Base-by-base conservation (phyloP, 2,113 vertebrate genomes). In the Melanotaenia duboulayi region DNA sequence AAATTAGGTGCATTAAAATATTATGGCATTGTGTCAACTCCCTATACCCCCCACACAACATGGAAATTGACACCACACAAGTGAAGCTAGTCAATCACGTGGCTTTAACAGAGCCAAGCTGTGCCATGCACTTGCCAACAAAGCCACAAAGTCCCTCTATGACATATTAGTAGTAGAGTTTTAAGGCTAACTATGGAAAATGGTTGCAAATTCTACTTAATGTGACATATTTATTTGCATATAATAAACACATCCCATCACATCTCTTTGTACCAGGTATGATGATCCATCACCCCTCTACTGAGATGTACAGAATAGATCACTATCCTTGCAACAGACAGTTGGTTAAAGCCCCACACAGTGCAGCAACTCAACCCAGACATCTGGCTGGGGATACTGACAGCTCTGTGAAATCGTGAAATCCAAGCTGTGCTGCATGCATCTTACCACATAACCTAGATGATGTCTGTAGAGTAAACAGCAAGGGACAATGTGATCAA, bases 51-150 rank as follows among this genome's bases (percentile, higher is more conserved):
- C 8, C 52, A 46, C 39, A 48, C 4, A 57, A 39, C 28, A 82
- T 66, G 59, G 59, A 63, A 76, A 80, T 44, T 10, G 50, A 81
- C 71, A 74, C 59, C 73, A 40, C 62, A 60, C 65, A 71, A 82
- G 66, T 70, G 80, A 73, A 81, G 48, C 69, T 73, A 85, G 85
- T 76, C 8, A 2, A 71, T 90, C 89, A 86, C 85, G 60, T 89
- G 91, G 81, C 57, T 76, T 73, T 71, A 28, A 68, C 49, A 52
- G 91, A 65, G 82, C 65, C 76, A 88, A 83, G 84, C 91, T 50
- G 91, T 93, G 82, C 91, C 92, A 91, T 20, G 83, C 90, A 49
- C 89, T 73, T 62, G 78, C 77, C 80, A 86, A 83, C 85, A 85
- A 83, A 74, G 81, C 70, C 65, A 67, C 51, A 70, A 20, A 87